Evolutionary conservation across 1,140 invertebrate species (phyloP).

Genomic region (Artemia franciscana): DNA sequence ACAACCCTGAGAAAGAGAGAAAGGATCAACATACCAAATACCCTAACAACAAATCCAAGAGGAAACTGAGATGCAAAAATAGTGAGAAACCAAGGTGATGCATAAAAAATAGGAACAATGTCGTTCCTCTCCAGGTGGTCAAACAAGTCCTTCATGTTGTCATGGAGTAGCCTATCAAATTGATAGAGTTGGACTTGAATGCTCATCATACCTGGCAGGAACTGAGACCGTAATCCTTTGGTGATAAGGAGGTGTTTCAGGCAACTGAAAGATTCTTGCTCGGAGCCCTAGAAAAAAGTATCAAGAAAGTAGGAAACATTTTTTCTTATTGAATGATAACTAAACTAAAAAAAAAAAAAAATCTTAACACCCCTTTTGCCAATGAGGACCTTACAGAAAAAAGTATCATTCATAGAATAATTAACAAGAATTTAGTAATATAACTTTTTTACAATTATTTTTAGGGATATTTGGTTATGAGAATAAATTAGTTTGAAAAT

Average conservation of each 20-base stretch:
- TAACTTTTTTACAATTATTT: too few relatives aligned
- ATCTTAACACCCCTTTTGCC: too few relatives aligned
- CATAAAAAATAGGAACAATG: conserved; percentile 75
- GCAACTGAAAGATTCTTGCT: conserved; percentile 63
- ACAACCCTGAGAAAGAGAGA: not conserved
- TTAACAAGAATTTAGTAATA: too few relatives aligned
- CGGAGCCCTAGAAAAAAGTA: conserved; percentile 45
- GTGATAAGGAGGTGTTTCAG: conserved; percentile 75
- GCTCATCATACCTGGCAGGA: conserved; percentile 76
- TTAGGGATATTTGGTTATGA: too few relatives aligned
- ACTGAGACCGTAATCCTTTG: conserved; percentile 59
- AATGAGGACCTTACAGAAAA: too few relatives aligned
- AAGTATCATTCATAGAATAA: too few relatives aligned
- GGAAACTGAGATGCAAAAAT: conserved; percentile 89
- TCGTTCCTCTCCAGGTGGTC: conserved; percentile 68
- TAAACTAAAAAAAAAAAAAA: too few relatives aligned
- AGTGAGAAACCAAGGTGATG: conserved; percentile 84
- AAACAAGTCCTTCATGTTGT: conserved; percentile 47
- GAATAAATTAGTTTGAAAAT: too few relatives aligned
- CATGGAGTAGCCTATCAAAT: conserved; percentile 68
- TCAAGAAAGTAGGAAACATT: conserved; percentile 2
- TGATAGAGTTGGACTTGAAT: conserved; percentile 67
- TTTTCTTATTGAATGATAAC: not conserved
- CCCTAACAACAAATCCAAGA: conserved; percentile 74
- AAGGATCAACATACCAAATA: conserved; percentile 46